Conservation (phyloP, 2,888 invertebrate species). For the Rotaria socialis region DNA sequence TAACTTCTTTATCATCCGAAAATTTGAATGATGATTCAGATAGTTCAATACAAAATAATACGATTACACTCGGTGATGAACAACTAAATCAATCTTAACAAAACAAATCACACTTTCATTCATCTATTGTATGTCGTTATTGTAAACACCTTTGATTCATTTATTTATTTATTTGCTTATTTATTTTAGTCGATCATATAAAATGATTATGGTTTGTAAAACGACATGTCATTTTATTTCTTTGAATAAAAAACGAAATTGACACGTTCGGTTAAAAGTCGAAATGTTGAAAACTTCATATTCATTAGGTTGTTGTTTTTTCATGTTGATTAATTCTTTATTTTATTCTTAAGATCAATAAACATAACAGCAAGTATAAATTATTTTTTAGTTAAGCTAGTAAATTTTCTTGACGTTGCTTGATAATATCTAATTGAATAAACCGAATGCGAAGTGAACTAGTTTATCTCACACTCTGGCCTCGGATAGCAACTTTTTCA, state of each 20-base stretch:
- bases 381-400: no score
- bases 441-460: no score
- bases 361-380: background rate
- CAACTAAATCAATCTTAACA: background rate
- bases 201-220: background rate
- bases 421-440: no score
- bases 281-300: background rate
- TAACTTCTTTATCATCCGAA: background rate
- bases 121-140: no score
- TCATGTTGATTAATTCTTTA: conserved; percentile 15
- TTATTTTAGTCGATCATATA: background rate
- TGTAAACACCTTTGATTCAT: no score
- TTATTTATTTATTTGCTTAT: no score
- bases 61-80: background rate
- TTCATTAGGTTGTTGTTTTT: background rate
- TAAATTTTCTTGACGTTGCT: no score
- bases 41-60: background rate
- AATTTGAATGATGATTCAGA: background rate
- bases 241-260: background rate
- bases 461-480: no score
- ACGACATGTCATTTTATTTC: background rate
- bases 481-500: no score
- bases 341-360: conserved; percentile 12
- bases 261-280: no score
- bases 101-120: no score